These are phyloP conservation scores for Gavialis gangeticus DNA, from an alignment of 2,113 vertebrate genomes.

Conservation along the genomic window DNA sequence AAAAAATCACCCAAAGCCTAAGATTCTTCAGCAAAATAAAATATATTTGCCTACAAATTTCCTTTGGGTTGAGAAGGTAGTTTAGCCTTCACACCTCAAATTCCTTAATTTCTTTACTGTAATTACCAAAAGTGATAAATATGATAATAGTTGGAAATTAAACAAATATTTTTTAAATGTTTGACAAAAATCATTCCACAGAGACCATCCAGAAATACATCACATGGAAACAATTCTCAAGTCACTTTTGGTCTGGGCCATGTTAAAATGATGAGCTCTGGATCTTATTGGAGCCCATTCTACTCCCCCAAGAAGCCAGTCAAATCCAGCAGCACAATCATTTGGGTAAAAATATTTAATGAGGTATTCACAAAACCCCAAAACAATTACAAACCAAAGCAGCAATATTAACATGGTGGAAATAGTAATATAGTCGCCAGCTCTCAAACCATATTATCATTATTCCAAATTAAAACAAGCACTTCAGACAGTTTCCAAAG, in stretches of 20 bases:
- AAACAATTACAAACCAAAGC: no score
- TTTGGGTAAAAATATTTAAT: not conserved
- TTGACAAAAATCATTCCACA: fast-evolving
- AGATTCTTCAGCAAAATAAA: not conserved
- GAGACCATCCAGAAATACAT: not conserved
- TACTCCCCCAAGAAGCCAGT: not conserved
- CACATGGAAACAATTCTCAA: not conserved
- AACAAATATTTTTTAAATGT: not conserved
- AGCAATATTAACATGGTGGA: not conserved
- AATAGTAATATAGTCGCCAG: not conserved
- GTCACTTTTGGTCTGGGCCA: not conserved
- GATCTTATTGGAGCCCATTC: not conserved
- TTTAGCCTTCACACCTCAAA: not conserved
- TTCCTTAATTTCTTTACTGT: not conserved
- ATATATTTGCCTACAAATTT: not conserved
- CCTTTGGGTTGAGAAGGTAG: not conserved
- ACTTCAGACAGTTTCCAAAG: not conserved
- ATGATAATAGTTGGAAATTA: not conserved
- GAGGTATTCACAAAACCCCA: not conserved
- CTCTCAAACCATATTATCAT: not conserved
- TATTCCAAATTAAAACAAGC: not conserved
- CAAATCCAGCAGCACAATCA: not conserved
- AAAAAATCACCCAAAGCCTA: not conserved
- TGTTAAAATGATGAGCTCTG: not conserved
- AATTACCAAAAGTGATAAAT: not conserved